These are phyloP conservation scores for Chascanopsetta lugubris DNA, from an alignment of 2,113 vertebrate species.

Conservation along the genomic window DNA sequence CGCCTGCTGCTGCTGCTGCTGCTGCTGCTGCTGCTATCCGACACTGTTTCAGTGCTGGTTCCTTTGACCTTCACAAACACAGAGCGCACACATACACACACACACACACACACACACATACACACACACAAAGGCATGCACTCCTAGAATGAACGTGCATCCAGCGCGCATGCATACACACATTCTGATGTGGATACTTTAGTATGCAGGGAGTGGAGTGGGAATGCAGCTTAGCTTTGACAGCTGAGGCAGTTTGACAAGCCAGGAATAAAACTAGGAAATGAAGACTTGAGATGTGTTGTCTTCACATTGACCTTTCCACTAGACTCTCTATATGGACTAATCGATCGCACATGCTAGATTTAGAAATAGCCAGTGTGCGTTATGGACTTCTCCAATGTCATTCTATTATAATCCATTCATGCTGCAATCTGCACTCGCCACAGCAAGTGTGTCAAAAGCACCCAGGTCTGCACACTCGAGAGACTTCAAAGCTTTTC, in stretches of 20 bases:
- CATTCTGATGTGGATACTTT: conserved; percentile 42
- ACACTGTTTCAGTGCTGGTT: conserved; percentile 36
- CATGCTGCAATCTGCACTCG: conserved; percentile 6
- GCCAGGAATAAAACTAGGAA: conserved; percentile 77
- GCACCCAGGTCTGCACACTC: conserved; percentile 22
- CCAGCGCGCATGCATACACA: neutral
- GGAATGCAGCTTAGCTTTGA: conserved; percentile 65
- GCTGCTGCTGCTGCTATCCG: conserved; percentile 38
- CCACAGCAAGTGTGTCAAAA: neutral
- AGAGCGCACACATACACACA: conserved; percentile 8
- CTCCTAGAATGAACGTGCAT: conserved; percentile 7
- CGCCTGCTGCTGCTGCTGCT: conserved; percentile 34
- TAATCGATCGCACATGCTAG: conserved; percentile 70
- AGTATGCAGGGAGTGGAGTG: conserved; percentile 64
- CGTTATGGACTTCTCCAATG: conserved; percentile 56
- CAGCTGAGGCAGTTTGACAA: conserved; percentile 71
- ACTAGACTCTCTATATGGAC: conserved; percentile 37
- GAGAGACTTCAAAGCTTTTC: conserved; percentile 29
- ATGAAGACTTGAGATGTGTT: conserved; percentile 69
- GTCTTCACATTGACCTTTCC: conserved; percentile 73
- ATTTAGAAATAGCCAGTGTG: conserved; percentile 62
- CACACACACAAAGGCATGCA: conserved; percentile 10
- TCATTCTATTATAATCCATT: conserved; percentile 47
- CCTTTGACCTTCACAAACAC: conserved; percentile 56
- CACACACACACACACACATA: neutral